These are phyloP conservation scores for Nomada ruficornis DNA, from an alignment of 2,888 invertebrate species.

Conservation along the genomic window DNA sequence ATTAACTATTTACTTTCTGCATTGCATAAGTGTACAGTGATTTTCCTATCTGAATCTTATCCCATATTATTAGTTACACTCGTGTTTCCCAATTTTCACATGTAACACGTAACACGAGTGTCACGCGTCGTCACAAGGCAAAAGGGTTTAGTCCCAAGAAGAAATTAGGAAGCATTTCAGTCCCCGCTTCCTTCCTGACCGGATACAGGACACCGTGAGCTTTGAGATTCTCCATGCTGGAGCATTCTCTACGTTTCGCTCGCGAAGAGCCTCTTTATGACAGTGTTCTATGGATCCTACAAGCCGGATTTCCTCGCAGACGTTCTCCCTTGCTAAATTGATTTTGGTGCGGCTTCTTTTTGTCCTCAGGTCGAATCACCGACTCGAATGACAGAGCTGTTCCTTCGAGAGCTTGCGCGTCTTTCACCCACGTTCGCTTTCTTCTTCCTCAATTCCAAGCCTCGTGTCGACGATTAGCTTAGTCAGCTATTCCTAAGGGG, in stretches of 20 bases:
- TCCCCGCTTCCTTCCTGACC: constrained; percentile 49
- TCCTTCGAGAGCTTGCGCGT: constrained; percentile 27
- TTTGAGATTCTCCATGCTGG: constrained; percentile 65
- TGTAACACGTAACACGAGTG: too few relatives aligned
- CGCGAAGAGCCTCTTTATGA: constrained; percentile 73
- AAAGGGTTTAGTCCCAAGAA: constrained; percentile 41
- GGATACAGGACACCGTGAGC: constrained; percentile 69
- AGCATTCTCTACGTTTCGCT: constrained; percentile 59
- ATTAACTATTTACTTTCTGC: too few relatives aligned
- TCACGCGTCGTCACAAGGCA: too few relatives aligned
- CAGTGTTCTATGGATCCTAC: constrained; percentile 79
- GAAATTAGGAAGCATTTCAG: constrained; percentile 52
- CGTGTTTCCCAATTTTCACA: too few relatives aligned
- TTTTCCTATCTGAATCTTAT: too few relatives aligned
- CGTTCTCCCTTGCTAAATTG: constrained; percentile 74
- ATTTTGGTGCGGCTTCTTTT: constrained; percentile 79
- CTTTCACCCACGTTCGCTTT: constrained; percentile 24
- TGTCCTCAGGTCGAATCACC: constrained; percentile 67
- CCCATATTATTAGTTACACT: too few relatives aligned
- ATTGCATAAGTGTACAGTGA: too few relatives aligned
- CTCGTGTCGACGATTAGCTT: constrained; percentile 54
- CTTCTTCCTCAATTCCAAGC: constrained; percentile 16
- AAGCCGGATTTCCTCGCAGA: constrained; percentile 81
- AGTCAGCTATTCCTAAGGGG: constrained; percentile 27
- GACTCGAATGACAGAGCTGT: constrained; percentile 43